These are phyloP conservation scores for Sphaerophoria taeniata DNA, from an alignment of 2,888 invertebrate genomes.

Conservation along the genomic window DNA sequence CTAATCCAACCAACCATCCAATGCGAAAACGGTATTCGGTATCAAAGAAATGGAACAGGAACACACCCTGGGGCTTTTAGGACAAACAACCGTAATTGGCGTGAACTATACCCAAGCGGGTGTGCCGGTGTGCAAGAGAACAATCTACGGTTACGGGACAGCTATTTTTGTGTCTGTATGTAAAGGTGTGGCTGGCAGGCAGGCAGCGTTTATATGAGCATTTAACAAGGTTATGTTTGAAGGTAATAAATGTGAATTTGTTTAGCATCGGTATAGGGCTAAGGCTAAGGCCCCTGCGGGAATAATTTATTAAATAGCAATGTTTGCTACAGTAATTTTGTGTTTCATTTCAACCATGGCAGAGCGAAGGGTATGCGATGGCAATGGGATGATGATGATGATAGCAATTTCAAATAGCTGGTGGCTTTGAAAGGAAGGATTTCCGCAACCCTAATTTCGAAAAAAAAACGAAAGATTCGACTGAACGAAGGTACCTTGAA, in stretches of 20 bases:
- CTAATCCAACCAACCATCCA: constrained; percentile 16
- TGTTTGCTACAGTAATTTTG: constrained; percentile 29
- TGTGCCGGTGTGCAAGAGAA: not conserved
- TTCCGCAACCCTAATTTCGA: constrained; percentile 43
- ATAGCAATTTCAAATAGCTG: constrained; percentile 47
- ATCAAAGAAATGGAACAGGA: constrained; percentile 21
- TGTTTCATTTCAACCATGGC: not conserved
- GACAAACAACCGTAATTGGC: constrained; percentile 60
- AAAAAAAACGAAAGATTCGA: not conserved
- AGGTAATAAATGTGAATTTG: constrained; percentile 66
- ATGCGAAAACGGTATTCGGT: not conserved
- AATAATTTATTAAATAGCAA: constrained; percentile 63
- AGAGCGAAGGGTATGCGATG: not conserved
- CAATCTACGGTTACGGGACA: not conserved
- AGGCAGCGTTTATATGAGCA: constrained; percentile 52
- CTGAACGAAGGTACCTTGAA: constrained; percentile 10
- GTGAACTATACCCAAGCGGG: constrained; percentile 35
- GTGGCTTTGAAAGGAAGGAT: constrained; percentile 36
- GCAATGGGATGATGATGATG: constrained; percentile 6
- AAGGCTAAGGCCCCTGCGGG: constrained; percentile 31
- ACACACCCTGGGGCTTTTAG: constrained; percentile 49
- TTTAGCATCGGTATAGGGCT: constrained; percentile 31
- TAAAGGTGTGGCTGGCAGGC: no score
- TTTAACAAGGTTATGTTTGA: constrained; percentile 67
- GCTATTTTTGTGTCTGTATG: constrained; percentile 11